These are phyloP conservation scores for Tethya wilhelma DNA, from an alignment of 37 sponge, comb jelly and placozoan genomes.

Conservation along the genomic window DNA sequence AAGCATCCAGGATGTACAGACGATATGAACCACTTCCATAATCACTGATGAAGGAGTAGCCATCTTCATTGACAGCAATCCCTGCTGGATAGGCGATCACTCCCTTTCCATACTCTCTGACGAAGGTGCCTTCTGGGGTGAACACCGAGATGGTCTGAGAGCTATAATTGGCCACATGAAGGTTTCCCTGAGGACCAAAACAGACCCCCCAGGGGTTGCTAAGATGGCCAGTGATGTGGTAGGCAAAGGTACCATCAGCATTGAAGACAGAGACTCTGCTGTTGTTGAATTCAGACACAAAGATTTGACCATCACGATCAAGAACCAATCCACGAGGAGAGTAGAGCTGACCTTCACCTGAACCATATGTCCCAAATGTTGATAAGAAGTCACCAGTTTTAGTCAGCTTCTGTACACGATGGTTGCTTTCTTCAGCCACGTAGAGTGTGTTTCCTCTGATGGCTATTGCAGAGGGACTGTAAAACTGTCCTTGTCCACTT, in stretches of 20 bases:
- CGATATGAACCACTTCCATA: neutral
- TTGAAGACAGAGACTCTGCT: conserved; percentile 42
- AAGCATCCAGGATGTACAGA: conserved; percentile 12
- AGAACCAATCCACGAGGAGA: conserved; percentile 38
- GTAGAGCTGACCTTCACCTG: conserved; percentile 37
- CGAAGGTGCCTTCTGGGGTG: conserved; percentile 13
- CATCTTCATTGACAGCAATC: conserved; percentile 48
- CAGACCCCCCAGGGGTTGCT: conserved; percentile 53
- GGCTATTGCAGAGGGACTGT: conserved; percentile 38
- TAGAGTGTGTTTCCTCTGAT: conserved; percentile 42
- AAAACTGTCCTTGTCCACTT: conserved; percentile 46
- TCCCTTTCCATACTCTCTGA: conserved; percentile 23
- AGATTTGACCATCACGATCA: conserved; percentile 17
- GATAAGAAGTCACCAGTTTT: conserved; percentile 16
- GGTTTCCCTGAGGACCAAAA: conserved; percentile 38
- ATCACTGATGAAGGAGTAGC: conserved; percentile 29
- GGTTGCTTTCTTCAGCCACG: conserved; percentile 32
- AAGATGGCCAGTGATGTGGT: conserved; percentile 16
- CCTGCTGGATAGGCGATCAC: conserved; percentile 27
- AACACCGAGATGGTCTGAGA: conserved; percentile 29
- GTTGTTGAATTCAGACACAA: conserved; percentile 41
- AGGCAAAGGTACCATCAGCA: conserved; percentile 31
- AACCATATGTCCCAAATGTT: conserved; percentile 41
- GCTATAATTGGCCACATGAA: conserved; percentile 33
- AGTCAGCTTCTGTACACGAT: conserved; percentile 44